Conservation (phyloP, 2,797 vertebrate species). For the Coendou prehensilis region DNA sequence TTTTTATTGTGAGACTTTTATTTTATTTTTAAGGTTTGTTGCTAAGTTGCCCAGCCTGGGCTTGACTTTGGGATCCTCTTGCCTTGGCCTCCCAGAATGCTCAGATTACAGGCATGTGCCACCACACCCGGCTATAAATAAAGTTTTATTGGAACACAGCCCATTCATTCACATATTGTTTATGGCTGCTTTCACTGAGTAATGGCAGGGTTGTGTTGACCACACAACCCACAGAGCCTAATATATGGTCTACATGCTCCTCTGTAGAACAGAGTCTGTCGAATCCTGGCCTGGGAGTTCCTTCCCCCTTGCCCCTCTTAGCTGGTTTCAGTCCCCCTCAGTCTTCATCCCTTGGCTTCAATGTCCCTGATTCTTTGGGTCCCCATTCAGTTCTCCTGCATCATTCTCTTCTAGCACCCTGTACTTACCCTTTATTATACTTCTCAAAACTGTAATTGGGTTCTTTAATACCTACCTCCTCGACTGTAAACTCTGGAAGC, state of each 20-base stretch:
- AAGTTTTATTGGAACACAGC: background rate
- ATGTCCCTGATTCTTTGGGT: background rate
- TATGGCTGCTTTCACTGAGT: background rate
- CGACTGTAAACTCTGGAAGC: background rate
- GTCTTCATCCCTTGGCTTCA: background rate
- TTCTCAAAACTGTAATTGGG: conserved; percentile 1
- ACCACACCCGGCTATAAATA: background rate
- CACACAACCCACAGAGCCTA: background rate
- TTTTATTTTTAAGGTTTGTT: background rate
- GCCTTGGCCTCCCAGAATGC: background rate
- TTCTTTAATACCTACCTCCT: background rate
- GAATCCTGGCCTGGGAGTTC: background rate
- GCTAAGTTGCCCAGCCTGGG: background rate
- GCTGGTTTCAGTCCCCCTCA: background rate
- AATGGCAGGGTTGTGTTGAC: background rate
- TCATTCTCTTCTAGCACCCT: background rate
- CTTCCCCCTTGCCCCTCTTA: background rate
- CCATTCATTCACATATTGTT: background rate
- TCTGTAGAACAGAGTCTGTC: background rate
- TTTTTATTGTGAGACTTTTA: background rate
- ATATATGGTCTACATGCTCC: background rate
- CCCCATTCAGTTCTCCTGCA: background rate
- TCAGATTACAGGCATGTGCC: background rate
- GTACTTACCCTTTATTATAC: background rate
- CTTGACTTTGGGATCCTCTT: background rate